Base-by-base conservation (phyloP, 2,797 vertebrate genomes). In the Synanceia verrucosa region DNA sequence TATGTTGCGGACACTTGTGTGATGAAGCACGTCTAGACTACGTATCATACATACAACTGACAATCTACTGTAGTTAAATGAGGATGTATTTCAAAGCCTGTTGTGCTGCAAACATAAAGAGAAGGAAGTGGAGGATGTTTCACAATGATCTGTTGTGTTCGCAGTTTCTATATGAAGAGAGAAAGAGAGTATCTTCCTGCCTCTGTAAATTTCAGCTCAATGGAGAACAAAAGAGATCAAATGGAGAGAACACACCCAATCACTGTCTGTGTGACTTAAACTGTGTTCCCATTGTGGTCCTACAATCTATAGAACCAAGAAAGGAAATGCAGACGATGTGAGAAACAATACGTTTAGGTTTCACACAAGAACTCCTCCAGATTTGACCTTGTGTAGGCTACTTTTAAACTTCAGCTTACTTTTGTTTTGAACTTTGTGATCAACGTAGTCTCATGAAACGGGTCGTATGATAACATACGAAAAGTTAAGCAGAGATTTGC, bases 141-240 rank as follows among this genome's bases (percentile, higher is more conserved):
- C 70, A 79, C 75, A 73, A 50, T 69, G 18, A 83, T 41, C 26
- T 56, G 43, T 53, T 51, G 78, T 62, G 58, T 46, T 65, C 59
- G 29, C 29, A 36, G 37, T 65, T 75, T 62, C 83, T 72, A 14
- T 56, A 67, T 4, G n/a, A 75, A 39, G 8, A 44, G 23, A 56
- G 48, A 61, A 50, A 60, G 59, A 16, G 29, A 52, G 14, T 36
- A 64, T 85, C 51, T 70, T 65, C 70, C 89, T 84, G 41, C 76
- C 41, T 60, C 19, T 5, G 73, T 55, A 70, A 80, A 75, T 70
- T 73, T 72, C 46, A 47, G 63, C 29, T 7, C 53, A 78, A 53
- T 33, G 23, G 37, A 37, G 63, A 85, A 83, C 72, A 85, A 87
- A 83, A 34, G 65, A 77, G 79, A 89, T 88, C 53, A 86, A 81